Conservation (phyloP, 1,140 invertebrate genomes). For the Cotesia typhae region DNA sequence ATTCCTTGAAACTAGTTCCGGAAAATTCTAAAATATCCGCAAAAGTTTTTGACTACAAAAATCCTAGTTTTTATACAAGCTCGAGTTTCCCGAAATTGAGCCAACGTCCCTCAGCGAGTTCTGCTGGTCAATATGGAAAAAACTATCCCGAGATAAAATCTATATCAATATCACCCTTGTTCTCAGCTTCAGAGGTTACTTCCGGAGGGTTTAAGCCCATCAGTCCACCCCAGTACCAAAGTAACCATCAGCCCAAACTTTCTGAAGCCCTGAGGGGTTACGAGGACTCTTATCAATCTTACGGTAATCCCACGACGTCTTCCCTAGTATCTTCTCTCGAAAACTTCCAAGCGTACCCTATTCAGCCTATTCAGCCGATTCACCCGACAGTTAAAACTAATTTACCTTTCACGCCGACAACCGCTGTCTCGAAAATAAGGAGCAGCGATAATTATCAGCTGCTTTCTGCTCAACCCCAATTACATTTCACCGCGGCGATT, state of each 20-base stretch:
- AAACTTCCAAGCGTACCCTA: slow-evolving; percentile 26
- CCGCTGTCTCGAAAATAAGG: slow-evolving; percentile 35
- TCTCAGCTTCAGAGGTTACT: background rate
- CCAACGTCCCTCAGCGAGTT: background rate
- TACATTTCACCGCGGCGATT: slow-evolving; percentile 48
- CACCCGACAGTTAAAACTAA: slow-evolving; percentile 38
- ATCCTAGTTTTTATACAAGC: background rate
- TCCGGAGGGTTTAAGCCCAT: slow-evolving; percentile 9
- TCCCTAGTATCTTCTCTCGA: background rate
- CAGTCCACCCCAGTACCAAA: slow-evolving; percentile 39
- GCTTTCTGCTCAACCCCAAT: slow-evolving; percentile 52
- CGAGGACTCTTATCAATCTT: slow-evolving; percentile 26
- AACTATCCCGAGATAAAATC: slow-evolving; percentile 1
- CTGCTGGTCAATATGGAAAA: background rate
- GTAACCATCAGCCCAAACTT: slow-evolving; percentile 24
- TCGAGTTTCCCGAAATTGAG: background rate
- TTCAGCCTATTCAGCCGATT: slow-evolving; percentile 45
- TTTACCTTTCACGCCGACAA: slow-evolving; percentile 26
- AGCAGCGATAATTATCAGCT: slow-evolving; percentile 47
- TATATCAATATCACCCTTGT: background rate
- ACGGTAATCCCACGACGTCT: background rate
- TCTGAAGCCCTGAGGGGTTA: slow-evolving; percentile 37
- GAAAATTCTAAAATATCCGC: background rate
- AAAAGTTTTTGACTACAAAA: background rate
- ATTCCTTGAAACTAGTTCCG: slow-evolving; percentile 1